Base-by-base conservation (phyloP, 2,888 invertebrate species). In the Hecatera dysodea region DNA sequence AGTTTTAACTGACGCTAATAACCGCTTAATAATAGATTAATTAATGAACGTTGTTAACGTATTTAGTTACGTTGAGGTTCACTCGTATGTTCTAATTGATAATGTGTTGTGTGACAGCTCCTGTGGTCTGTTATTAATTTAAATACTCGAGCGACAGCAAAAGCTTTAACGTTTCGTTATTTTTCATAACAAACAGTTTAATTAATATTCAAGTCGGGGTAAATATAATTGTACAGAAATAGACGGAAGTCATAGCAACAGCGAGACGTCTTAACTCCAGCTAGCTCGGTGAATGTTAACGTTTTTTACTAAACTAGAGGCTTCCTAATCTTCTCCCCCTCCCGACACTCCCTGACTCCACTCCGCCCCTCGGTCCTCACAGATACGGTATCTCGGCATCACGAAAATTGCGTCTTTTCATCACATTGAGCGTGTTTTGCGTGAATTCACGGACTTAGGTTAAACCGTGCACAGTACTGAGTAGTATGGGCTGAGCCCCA, bases 331-430 rank as follows among this genome's bases (percentile, higher is more conserved):
- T 78, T 50, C 42, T 62, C 48, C 64, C 53, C 52, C 36, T n/a
- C 2, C 33, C 42, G 1, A 8, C 8, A 11, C 12, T 22, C 5
- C 15, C 19, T 52, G 6, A 0, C 42, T 24, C 39, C 42, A 1
- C 52, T 12, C 22, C 33, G 0, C 15, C 56, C 27, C 11, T 19
- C 39, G 11, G 64, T n/a, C 67, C 65, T 65, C 56, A 82, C 79
- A 66, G 71, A 79, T 82, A 61, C 36, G 50, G 24, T 79, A 82
- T 80, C 82, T 63, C 55, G 68, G 52, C 75, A 60, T 78, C 79
- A 55, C 55, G 72, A 84, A 84, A 87, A 85, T 86, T 84, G 82
- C 82, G 85, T 78, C 78, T 83, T 84, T 87, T 86, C 82, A 82
- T 84, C 82, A 84, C 62, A 63, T 62, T 24, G 64, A 73, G 68